Evolutionary conservation across 1,140 invertebrate species (phyloP).

Genomic region (Pseudomyrmex gracilis): DNA sequence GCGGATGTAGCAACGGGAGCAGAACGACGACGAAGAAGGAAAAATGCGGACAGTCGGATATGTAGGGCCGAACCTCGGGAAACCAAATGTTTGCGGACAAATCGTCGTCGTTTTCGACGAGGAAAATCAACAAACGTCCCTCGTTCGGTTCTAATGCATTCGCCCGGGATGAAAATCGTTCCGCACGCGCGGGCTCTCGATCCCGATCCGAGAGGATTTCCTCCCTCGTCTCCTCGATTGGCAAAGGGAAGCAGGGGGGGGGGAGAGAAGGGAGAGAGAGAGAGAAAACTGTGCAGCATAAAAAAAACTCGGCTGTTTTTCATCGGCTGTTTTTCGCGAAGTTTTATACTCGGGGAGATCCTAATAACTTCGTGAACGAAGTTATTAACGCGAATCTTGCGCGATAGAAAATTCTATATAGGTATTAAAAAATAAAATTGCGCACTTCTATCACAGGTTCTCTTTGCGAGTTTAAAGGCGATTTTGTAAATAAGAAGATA

Average conservation of each 20-base stretch:
- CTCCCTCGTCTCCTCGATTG: not conserved
- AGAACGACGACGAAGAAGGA: constrained; percentile 25
- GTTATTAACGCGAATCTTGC: constrained; percentile 11
- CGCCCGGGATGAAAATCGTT: constrained; percentile 64
- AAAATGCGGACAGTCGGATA: constrained; percentile 68
- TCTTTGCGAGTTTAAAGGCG: not conserved
- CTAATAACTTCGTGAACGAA: not conserved
- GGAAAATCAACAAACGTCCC: constrained; percentile 71
- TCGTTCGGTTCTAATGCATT: constrained; percentile 63
- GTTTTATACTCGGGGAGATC: constrained; percentile 4
- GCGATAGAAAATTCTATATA: not conserved
- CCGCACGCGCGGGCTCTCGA: constrained; percentile 42
- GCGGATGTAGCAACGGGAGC: not conserved
- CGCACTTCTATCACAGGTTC: not conserved
- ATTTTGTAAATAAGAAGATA: constrained; percentile 6
- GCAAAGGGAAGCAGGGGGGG: no score
- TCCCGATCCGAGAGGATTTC: constrained; percentile 35
- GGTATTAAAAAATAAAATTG: no score
- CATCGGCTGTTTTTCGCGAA: not conserved
- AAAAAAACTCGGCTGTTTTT: constrained; percentile 26
- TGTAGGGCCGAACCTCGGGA: constrained; percentile 57
- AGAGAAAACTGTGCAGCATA: not conserved
- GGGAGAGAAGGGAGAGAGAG: no score
- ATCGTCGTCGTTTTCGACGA: constrained; percentile 70
- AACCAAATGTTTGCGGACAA: constrained; percentile 74